These are phyloP conservation scores for Eupithecia pulchellata DNA, from an alignment of 2,888 invertebrate species.

Conservation along the genomic window DNA sequence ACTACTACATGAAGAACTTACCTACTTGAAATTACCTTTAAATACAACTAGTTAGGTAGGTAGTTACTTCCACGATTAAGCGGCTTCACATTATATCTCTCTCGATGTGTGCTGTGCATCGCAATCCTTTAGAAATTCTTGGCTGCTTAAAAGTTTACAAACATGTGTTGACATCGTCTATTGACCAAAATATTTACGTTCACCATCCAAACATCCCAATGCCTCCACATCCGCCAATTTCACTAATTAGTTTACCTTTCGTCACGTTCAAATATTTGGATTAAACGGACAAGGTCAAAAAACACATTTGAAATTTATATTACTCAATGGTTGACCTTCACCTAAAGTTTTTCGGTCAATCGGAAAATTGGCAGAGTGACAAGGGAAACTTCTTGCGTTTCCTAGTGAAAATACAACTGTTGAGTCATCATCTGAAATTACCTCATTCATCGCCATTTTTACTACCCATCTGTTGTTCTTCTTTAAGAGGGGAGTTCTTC, in stretches of 20 bases:
- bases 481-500: not conserved
- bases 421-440: conserved; percentile 15
- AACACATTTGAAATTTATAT: conserved; percentile 40
- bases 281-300: conserved; percentile 42
- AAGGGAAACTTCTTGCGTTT: conserved; percentile 41
- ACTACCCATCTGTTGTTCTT: not conserved
- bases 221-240: conserved; percentile 33
- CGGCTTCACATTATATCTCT: too few relatives aligned
- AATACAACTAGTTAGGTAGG: too few relatives aligned
- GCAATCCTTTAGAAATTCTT: not conserved
- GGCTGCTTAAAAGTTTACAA: not conserved
- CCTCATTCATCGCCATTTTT: conserved; percentile 8
- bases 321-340: conserved; percentile 65
- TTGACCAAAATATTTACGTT: conserved; percentile 30
- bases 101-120: too few relatives aligned
- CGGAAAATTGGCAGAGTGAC: conserved; percentile 61
- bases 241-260: conserved; percentile 39
- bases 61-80: too few relatives aligned
- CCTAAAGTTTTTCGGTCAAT: conserved; percentile 57
- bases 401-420: conserved; percentile 11
- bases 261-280: conserved; percentile 38
- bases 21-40: too few relatives aligned
- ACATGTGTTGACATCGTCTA: not conserved
- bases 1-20: too few relatives aligned
- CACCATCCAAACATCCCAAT: conserved; percentile 26